Conservation (phyloP, 2,888 invertebrate species). For the Chymomyza procnemis region DNA sequence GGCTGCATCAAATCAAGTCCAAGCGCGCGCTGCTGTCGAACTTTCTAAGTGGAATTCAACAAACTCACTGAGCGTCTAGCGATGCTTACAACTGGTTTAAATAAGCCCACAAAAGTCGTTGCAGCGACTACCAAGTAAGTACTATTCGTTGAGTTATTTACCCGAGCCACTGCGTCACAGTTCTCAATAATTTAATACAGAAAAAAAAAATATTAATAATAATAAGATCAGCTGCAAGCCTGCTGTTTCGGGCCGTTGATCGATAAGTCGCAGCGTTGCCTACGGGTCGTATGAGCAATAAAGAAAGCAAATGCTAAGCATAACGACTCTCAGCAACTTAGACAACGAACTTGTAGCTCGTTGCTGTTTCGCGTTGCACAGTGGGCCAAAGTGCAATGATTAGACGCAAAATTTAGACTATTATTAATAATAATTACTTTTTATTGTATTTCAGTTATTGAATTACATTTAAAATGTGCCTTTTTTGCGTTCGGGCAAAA, state of each 20-base stretch:
- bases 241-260: background rate
- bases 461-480: too few relatives aligned
- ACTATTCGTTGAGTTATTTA: background rate
- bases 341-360: too few relatives aligned
- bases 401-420: too few relatives aligned
- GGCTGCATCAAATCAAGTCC: slow-evolving; percentile 18
- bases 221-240: slow-evolving; percentile 25
- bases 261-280: background rate
- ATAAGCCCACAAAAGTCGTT: slow-evolving; percentile 43
- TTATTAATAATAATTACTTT: too few relatives aligned
- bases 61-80: slow-evolving; percentile 66
- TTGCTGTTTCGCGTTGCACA: too few relatives aligned
- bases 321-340: background rate
- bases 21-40: slow-evolving; percentile 47
- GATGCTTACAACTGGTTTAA: slow-evolving; percentile 61
- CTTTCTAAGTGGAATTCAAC: slow-evolving; percentile 55
- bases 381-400: too few relatives aligned
- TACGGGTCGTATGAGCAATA: slow-evolving; percentile 43
- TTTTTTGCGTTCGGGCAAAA: too few relatives aligned
- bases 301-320: slow-evolving; percentile 11
- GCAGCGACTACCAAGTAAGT: slow-evolving; percentile 12
- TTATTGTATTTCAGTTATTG: too few relatives aligned
- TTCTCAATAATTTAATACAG: slow-evolving; percentile 36
- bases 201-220: background rate
- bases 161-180: slow-evolving; percentile 42